phyloP scores from a whole-genome alignment of 2,888 invertebrate species.

The Philereme transversata region DNA sequence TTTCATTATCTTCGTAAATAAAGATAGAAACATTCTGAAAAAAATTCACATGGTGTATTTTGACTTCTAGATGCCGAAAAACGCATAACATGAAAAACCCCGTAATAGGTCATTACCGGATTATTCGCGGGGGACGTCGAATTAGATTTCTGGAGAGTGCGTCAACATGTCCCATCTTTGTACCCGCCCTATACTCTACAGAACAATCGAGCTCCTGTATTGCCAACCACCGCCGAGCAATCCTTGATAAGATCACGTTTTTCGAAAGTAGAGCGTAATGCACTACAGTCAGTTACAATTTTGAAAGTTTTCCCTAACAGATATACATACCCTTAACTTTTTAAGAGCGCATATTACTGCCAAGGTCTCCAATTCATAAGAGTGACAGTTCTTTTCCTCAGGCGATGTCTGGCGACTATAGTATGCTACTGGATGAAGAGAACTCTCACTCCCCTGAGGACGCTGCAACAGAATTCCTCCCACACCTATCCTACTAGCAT shows the following conservation, averaged over 20 bases:
- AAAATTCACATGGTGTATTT: too few relatives aligned
- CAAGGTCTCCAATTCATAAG: not conserved
- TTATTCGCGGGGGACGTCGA: too few relatives aligned
- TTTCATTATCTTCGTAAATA: too few relatives aligned
- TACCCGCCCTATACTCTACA: slow-evolving; percentile 7
- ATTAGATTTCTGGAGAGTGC: slow-evolving; percentile 3
- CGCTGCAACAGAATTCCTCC: slow-evolving; percentile 5
- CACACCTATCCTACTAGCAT: slow-evolving; percentile 3
- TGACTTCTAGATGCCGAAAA: too few relatives aligned
- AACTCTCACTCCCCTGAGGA: slow-evolving; percentile 2
- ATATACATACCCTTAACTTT: slow-evolving; percentile 5
- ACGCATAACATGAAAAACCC: too few relatives aligned
- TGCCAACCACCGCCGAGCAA: slow-evolving; percentile 7
- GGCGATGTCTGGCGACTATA: too few relatives aligned
- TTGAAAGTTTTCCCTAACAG: slow-evolving; percentile 7
- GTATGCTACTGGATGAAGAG: not conserved
- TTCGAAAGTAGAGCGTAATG: slow-evolving; percentile 2
- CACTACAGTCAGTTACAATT: slow-evolving; percentile 8
- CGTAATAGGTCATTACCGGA: too few relatives aligned
- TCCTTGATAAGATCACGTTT: slow-evolving; percentile 10
- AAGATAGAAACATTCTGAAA: too few relatives aligned
- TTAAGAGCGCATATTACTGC: slow-evolving; percentile 2
- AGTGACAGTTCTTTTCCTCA: too few relatives aligned
- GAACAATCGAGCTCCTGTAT: slow-evolving; percentile 6
- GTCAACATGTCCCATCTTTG: slow-evolving; percentile 4